phyloP scores from a whole-genome alignment of 1,140 invertebrate species.

The Holcopasites calliopsidis region DNA sequence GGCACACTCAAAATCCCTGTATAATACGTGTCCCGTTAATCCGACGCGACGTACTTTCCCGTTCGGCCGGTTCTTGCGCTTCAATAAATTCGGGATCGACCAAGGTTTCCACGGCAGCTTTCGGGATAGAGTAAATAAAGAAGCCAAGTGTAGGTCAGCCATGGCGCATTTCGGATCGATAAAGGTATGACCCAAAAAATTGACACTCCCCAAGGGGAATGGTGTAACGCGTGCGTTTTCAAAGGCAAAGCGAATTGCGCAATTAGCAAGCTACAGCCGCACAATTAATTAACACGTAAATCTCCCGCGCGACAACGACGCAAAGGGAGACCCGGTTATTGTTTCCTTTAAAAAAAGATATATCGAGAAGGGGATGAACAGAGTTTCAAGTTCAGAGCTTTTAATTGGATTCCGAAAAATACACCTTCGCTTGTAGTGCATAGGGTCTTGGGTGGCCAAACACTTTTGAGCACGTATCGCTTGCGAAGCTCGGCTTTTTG shows the following conservation, averaged over 20 bases:
- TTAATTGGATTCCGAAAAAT: too few relatives aligned
- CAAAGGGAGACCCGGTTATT: neutral
- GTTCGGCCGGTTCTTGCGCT: neutral
- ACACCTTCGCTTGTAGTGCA: too few relatives aligned
- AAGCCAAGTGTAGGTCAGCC: conserved; percentile 17
- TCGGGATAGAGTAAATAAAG: conserved; percentile 4
- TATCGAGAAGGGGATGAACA: neutral
- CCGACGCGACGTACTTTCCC: neutral
- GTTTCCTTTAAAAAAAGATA: too few relatives aligned
- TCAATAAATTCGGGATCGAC: conserved; percentile 17
- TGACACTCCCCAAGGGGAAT: neutral
- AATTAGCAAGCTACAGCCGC: neutral
- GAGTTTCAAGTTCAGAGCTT: neutral
- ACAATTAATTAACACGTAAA: conserved; percentile 1
- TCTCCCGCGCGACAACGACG: neutral
- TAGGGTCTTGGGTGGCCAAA: neutral
- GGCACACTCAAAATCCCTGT: neutral
- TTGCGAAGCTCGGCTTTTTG: neutral
- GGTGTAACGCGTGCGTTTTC: conserved; percentile 21
- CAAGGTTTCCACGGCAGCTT: conserved; percentile 4
- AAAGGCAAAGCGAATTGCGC: neutral
- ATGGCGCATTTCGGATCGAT: conserved; percentile 14
- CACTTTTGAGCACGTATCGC: neutral
- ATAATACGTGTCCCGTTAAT: neutral
- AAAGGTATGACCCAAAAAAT: conserved; percentile 38